These are phyloP conservation scores for Apistogramma diplotaenia DNA, from an alignment of 2,113 vertebrate species.

Conservation along the genomic window DNA sequence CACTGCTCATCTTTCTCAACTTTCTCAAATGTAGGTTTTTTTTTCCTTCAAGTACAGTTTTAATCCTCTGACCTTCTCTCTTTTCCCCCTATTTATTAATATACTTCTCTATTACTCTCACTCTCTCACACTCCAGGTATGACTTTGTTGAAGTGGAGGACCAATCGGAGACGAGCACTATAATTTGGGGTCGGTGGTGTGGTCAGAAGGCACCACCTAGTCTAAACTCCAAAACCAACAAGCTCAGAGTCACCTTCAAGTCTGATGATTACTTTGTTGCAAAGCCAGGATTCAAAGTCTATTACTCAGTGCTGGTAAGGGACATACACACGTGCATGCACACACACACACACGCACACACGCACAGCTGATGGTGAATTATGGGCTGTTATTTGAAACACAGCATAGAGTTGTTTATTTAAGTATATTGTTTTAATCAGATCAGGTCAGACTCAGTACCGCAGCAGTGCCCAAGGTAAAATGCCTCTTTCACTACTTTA, in stretches of 20 bases:
- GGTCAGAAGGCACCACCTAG: conserved; percentile 87
- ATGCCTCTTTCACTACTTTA: conserved; percentile 6
- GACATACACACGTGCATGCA: background rate
- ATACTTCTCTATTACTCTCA: background rate
- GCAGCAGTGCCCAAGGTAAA: conserved; percentile 11
- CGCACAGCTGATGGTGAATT: background rate
- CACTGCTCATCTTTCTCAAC: background rate
- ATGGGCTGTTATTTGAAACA: background rate
- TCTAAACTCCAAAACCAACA: conserved; percentile 89
- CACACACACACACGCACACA: background rate
- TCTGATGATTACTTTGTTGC: conserved; percentile 96
- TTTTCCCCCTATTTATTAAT: background rate
- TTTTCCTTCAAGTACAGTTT: background rate
- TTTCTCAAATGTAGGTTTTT: background rate
- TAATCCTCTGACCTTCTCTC: background rate
- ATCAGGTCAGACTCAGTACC: background rate
- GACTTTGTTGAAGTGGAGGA: conserved; percentile 98
- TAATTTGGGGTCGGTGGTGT: conserved; percentile 95
- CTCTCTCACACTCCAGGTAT: conserved; percentile 78
- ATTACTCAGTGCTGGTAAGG: conserved; percentile 92
- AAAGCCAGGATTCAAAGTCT: conserved; percentile 95
- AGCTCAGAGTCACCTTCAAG: conserved; percentile 93
- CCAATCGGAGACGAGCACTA: conserved; percentile 85
- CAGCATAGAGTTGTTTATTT: background rate
- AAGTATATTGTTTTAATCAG: conserved; percentile 1